These are phyloP conservation scores for Abramis brama DNA, from an alignment of 2,113 vertebrate species.

Conservation along the genomic window DNA sequence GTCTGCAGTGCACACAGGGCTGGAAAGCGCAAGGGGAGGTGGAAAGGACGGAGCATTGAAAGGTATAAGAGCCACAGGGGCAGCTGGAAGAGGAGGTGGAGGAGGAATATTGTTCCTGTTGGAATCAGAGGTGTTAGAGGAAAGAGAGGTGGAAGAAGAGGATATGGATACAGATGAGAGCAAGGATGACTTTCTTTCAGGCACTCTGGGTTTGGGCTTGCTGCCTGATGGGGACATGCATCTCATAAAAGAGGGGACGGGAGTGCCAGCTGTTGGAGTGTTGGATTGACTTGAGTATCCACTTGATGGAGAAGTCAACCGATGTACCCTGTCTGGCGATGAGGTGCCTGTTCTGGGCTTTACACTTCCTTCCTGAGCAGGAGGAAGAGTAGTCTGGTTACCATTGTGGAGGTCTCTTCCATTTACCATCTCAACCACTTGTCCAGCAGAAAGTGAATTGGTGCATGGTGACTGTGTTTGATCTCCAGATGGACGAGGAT, in stretches of 20 bases:
- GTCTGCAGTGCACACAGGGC: slow-evolving; percentile 46
- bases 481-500: slow-evolving; percentile 73
- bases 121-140: slow-evolving; percentile 91
- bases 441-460: slow-evolving; percentile 58
- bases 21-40: slow-evolving; percentile 64
- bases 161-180: slow-evolving; percentile 89
- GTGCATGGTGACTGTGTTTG: slow-evolving; percentile 69
- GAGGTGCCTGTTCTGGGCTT: slow-evolving; percentile 80
- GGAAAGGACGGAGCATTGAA: slow-evolving; percentile 64
- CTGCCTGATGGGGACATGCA: slow-evolving; percentile 83
- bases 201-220: slow-evolving; percentile 88
- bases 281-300: slow-evolving; percentile 98
- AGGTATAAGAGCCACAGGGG: slow-evolving; percentile 41
- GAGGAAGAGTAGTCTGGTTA: slow-evolving; percentile 66
- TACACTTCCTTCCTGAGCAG: slow-evolving; percentile 62
- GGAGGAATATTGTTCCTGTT: slow-evolving; percentile 69
- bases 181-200: slow-evolving; percentile 95
- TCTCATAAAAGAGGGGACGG: slow-evolving; percentile 86
- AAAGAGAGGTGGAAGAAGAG: slow-evolving; percentile 94
- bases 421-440: slow-evolving; percentile 70
- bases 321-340: slow-evolving; percentile 89
- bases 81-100: slow-evolving; percentile 63
- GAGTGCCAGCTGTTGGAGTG: slow-evolving; percentile 93
- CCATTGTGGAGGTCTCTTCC: slow-evolving; percentile 69
- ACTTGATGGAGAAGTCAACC: slow-evolving; percentile 93